These are phyloP conservation scores for Hippoglossus hippoglossus DNA, from an alignment of 2,797 vertebrate genomes.

Conservation along the genomic window DNA sequence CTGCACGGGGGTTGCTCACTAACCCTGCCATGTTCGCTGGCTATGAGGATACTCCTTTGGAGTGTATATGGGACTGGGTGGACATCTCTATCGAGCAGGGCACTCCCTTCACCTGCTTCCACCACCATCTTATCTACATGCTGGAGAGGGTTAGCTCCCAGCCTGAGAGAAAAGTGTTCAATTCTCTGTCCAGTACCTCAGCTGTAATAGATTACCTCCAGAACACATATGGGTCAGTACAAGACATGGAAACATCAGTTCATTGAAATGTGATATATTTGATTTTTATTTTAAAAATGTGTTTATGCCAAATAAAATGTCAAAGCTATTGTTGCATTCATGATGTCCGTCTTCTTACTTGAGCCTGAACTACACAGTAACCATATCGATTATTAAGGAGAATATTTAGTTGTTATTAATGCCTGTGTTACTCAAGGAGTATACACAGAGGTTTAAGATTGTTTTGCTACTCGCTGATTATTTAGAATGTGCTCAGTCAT, in stretches of 20 bases:
- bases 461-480: background rate
- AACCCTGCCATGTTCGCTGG: constrained; percentile 98
- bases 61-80: constrained; percentile 97
- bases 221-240: constrained; percentile 85
- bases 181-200: constrained; percentile 93
- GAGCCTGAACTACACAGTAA: background rate
- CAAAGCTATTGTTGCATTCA: background rate
- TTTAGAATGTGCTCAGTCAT: background rate
- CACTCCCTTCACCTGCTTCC: constrained; percentile 95
- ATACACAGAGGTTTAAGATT: background rate
- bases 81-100: constrained; percentile 92
- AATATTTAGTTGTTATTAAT: too few species aligned
- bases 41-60: constrained; percentile 92
- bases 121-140: constrained; percentile 99
- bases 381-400: too few species aligned
- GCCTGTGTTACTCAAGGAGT: background rate
- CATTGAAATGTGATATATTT: background rate
- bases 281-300: constrained; percentile 14
- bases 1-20: constrained; percentile 92
- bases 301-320: constrained; percentile 55
- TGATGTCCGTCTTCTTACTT: background rate
- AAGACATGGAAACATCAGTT: constrained; percentile 44
- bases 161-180: constrained; percentile 94
- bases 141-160: constrained; percentile 95
- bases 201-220: constrained; percentile 94